Evolutionary conservation across 2,888 invertebrate genomes (phyloP).

Genomic region (Tenthredo livida): DNA sequence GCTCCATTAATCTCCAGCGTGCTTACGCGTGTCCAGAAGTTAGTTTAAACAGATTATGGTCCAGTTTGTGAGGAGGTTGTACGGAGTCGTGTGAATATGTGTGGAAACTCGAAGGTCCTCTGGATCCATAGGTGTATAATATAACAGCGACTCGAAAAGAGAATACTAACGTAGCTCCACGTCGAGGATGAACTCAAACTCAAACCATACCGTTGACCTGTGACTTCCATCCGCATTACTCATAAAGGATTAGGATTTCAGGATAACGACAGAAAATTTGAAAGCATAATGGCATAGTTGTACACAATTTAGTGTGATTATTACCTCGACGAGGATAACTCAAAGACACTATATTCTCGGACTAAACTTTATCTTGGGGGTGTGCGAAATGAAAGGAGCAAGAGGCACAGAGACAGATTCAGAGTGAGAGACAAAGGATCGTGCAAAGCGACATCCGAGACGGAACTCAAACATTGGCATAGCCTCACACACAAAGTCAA

Average conservation of each 20-base stretch:
- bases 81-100: constrained; percentile 6
- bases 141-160: not conserved
- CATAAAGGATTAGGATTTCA: not conserved
- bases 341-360: constrained; percentile 15
- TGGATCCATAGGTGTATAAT: not conserved
- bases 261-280: not conserved
- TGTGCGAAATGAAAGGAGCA: constrained; percentile 1
- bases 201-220: not conserved
- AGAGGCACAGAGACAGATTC: constrained; percentile 38
- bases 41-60: constrained; percentile 76
- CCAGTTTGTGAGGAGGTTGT: constrained; percentile 59
- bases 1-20: constrained; percentile 53
- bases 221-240: constrained; percentile 13
- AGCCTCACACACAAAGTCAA: constrained; percentile 67
- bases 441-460: constrained; percentile 68
- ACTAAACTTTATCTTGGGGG: constrained; percentile 24
- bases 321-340: constrained; percentile 25
- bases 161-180: constrained; percentile 72
- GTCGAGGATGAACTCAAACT: constrained; percentile 63
- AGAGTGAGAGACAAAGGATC: constrained; percentile 50
- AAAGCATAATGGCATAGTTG: not conserved
- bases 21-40: constrained; percentile 64
- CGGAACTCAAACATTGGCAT: constrained; percentile 71
- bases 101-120: not conserved
- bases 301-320: not conserved